A percentile compares a stretch with the other conserved stretches of the same genome.
These are phyloP conservation scores for Biston betularia DNA, from an alignment of 2,888 invertebrate species.

Conservation along the genomic window DNA sequence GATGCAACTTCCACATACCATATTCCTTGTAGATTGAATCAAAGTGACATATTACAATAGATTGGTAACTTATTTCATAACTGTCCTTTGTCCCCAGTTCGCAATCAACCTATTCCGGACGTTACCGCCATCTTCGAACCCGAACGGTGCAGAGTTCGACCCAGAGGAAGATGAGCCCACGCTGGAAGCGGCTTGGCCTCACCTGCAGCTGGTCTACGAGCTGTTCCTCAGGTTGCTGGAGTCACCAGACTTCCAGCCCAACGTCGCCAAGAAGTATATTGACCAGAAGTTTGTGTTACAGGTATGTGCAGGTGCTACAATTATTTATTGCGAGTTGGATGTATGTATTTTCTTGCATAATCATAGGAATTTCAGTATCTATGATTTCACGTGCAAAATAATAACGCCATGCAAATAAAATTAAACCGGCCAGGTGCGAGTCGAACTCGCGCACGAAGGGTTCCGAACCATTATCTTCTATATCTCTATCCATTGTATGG, in stretches of 20 bases:
- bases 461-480: no score
- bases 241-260: conserved; percentile 96
- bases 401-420: no score
- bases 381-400: no score
- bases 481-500: no score
- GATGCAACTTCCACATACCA: no score
- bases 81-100: conserved; percentile 84
- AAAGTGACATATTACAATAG: not conserved
- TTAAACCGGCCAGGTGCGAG: no score
- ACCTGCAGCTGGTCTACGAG: conserved; percentile 93
- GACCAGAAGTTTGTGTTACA: conserved; percentile 98
- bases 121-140: conserved; percentile 94
- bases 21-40: not conserved
- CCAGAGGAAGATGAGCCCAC: conserved; percentile 98
- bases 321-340: not conserved
- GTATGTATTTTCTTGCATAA: no score
- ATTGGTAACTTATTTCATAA: not conserved
- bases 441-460: no score
- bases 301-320: conserved; percentile 81
- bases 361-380: no score
- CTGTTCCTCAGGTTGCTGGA: conserved; percentile 93
- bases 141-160: conserved; percentile 95
- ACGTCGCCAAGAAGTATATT: conserved; percentile 96
- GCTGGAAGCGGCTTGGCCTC: conserved; percentile 97
- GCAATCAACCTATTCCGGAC: conserved; percentile 95